These are phyloP conservation scores for Tenthredo mesomela DNA, from an alignment of 2,888 invertebrate species.

Conservation along the genomic window DNA sequence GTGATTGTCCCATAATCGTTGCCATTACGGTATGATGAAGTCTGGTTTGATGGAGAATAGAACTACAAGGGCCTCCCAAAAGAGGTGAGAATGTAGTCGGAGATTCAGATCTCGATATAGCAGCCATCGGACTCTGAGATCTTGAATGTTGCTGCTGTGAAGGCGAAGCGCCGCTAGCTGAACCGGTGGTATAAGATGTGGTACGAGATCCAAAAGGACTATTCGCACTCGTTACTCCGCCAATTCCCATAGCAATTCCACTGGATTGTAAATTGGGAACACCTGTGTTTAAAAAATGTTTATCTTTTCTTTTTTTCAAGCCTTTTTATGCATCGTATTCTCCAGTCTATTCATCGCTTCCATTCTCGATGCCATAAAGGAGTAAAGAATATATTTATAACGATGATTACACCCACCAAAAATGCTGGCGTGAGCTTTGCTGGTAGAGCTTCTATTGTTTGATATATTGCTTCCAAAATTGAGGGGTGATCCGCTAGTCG, in stretches of 20 bases:
- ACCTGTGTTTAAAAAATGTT: slow-evolving; percentile 57
- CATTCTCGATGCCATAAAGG: neutral
- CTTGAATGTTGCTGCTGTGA: slow-evolving; percentile 76
- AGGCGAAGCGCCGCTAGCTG: slow-evolving; percentile 68
- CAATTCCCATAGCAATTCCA: slow-evolving; percentile 59
- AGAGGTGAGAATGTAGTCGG: slow-evolving; percentile 73
- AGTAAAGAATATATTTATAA: neutral
- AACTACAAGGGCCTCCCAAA: slow-evolving; percentile 63
- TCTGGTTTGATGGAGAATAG: slow-evolving; percentile 68
- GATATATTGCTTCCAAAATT: slow-evolving; percentile 67
- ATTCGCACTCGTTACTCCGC: slow-evolving; percentile 61
- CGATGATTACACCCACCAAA: slow-evolving; percentile 66
- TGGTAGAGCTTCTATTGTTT: slow-evolving; percentile 66
- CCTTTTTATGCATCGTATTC: neutral
- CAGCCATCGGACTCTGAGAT: slow-evolving; percentile 80
- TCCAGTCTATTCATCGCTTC: neutral
- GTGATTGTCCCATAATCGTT: slow-evolving; percentile 66
- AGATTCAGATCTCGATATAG: slow-evolving; percentile 78
- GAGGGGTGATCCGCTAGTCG: slow-evolving; percentile 67
- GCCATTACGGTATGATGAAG: slow-evolving; percentile 72
- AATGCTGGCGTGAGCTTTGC: slow-evolving; percentile 69
- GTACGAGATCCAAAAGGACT: slow-evolving; percentile 72
- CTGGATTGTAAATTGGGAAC: slow-evolving; percentile 67
- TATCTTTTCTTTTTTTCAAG: neutral
- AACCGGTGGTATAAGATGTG: slow-evolving; percentile 71